Conservation (phyloP, 2,888 invertebrate genomes). For the Acronicta aceris region DNA sequence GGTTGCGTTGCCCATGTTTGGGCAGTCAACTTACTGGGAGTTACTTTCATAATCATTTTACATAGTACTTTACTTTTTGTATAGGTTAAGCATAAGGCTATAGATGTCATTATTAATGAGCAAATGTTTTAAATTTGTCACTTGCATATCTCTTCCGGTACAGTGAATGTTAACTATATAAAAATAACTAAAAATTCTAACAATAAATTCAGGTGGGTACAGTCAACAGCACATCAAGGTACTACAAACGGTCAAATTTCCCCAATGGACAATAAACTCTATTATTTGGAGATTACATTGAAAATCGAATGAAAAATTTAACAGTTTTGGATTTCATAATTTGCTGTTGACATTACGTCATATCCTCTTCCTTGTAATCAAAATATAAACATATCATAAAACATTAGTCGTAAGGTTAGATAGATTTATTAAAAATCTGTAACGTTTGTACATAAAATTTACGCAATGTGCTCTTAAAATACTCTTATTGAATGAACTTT, state of each 20-base stretch:
- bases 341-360: no score
- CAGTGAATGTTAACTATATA: background rate
- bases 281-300: no score
- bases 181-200: background rate
- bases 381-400: background rate
- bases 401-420: slow-evolving; percentile 2
- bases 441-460: slow-evolving; percentile 16
- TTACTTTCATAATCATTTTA: slow-evolving; percentile 22
- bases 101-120: slow-evolving; percentile 13
- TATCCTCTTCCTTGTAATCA: background rate
- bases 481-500: slow-evolving; percentile 12
- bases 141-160: background rate
- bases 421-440: slow-evolving; percentile 3
- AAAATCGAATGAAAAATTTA: no score
- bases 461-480: slow-evolving; percentile 7
- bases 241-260: no score
- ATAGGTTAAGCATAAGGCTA: slow-evolving; percentile 22
- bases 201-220: background rate
- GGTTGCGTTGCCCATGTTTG: no score
- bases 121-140: background rate
- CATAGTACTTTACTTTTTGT: slow-evolving; percentile 17
- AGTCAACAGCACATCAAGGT: no score
- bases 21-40: slow-evolving; percentile 10
- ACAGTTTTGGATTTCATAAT: no score
- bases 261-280: no score